Percentiles rank a stretch among this genome's conserved stretches.
Evolutionary conservation across 2,888 invertebrate species (phyloP).

Genomic region (Smittia sp.): DNA sequence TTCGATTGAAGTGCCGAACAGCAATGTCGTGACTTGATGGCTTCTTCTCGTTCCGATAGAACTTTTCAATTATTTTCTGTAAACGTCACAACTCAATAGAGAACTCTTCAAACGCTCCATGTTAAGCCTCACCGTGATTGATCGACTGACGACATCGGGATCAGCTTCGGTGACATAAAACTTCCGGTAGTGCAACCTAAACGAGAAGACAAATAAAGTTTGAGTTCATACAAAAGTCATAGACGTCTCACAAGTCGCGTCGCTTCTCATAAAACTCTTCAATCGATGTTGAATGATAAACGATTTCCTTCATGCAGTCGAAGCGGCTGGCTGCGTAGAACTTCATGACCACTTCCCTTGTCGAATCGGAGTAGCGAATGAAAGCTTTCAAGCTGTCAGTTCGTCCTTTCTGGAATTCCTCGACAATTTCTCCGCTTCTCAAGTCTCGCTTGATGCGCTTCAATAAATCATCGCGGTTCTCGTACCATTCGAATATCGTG

Average conservation of each 20-base stretch:
- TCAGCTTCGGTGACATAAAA: constrained; percentile 41
- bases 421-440: constrained; percentile 56
- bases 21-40: constrained; percentile 64
- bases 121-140: not conserved
- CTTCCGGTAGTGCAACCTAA: constrained; percentile 44
- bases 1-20: constrained; percentile 62
- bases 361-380: constrained; percentile 47
- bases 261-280: constrained; percentile 59
- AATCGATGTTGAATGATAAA: constrained; percentile 57
- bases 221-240: constrained; percentile 44
- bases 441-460: constrained; percentile 57
- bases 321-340: constrained; percentile 57
- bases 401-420: constrained; percentile 65
- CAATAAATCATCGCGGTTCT: constrained; percentile 66
- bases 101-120: not conserved
- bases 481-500: constrained; percentile 61
- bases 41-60: constrained; percentile 58
- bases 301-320: constrained; percentile 66
- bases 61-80: constrained; percentile 64
- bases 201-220: constrained; percentile 38
- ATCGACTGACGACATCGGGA: not conserved
- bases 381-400: constrained; percentile 64
- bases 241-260: constrained; percentile 53
- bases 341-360: constrained; percentile 49
- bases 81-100: not conserved